A percentile compares a stretch with the other conserved stretches of the same genome.
Conservation (phyloP, 2,113 vertebrate species). For the Anoplopoma fimbria region DNA sequence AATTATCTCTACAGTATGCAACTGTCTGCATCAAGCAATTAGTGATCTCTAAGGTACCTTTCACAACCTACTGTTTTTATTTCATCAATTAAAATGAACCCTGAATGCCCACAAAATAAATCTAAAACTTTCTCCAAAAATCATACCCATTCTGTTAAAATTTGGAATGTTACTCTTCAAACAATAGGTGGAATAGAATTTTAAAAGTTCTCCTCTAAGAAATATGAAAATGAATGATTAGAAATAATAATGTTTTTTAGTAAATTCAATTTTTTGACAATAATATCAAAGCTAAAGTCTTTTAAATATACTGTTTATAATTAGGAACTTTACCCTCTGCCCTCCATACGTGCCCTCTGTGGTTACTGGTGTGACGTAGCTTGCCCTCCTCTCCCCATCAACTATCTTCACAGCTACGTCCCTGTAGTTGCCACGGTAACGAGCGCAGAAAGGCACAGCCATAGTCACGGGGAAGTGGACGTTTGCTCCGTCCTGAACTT, state of each 20-base stretch:
- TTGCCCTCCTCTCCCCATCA: slow-evolving; percentile 66
- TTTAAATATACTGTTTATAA: neutral
- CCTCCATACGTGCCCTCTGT: slow-evolving; percentile 79
- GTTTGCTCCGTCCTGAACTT: slow-evolving; percentile 45
- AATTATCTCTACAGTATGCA: neutral
- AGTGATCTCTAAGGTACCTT: neutral
- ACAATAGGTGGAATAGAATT: neutral
- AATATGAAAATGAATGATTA: neutral
- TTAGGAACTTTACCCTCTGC: slow-evolving; percentile 76
- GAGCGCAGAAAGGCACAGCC: slow-evolving; percentile 83
- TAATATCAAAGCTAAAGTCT: neutral
- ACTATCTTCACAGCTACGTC: slow-evolving; percentile 88
- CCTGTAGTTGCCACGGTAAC: slow-evolving; percentile 85
- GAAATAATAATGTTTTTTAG: neutral
- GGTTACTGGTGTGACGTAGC: slow-evolving; percentile 78
- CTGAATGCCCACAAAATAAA: neutral
- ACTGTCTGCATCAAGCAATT: neutral
- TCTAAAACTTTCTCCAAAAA: neutral
- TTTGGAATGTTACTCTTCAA: neutral
- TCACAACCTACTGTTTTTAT: too few relatives aligned
- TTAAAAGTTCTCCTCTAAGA: neutral
- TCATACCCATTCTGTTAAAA: neutral
- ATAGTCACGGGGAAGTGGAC: slow-evolving; percentile 84
- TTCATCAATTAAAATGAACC: neutral
- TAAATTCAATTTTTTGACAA: neutral